Conservation (phyloP, 2,888 invertebrate species). For the Plagiodera versicolora region DNA sequence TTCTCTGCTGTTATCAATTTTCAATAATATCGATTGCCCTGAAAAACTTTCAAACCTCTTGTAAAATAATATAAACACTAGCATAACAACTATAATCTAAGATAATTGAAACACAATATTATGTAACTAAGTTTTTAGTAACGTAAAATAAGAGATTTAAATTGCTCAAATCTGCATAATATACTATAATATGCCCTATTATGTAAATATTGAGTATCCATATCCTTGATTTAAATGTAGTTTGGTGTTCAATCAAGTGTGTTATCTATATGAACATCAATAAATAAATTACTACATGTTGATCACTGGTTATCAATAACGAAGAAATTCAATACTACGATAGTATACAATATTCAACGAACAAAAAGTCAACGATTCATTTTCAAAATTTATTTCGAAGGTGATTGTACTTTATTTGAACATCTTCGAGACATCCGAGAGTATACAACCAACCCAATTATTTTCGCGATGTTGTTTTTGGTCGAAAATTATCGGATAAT, state of each 20-base stretch:
- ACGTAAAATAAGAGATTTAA: neutral
- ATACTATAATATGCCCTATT: neutral
- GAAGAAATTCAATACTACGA: no score
- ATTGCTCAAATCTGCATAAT: neutral
- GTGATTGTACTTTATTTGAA: neutral
- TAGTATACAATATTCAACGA: no score
- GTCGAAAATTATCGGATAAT: neutral
- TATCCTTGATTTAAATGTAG: neutral
- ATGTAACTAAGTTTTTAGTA: neutral
- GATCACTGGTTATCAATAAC: no score
- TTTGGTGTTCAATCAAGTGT: neutral
- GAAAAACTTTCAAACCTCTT: no score
- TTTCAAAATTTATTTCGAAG: no score
- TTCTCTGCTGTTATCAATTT: no score
- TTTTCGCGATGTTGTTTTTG: neutral
- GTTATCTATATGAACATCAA: neutral
- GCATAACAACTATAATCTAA: neutral
- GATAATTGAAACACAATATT: neutral
- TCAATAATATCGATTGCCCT: no score
- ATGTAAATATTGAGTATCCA: neutral
- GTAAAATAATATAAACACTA: neutral
- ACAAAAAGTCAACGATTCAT: no score
- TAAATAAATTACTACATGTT: no score
- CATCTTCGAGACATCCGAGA: neutral
- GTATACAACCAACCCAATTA: neutral